phyloP scores from a whole-genome alignment of 2,888 invertebrate species.

The Agrotis segetum region DNA sequence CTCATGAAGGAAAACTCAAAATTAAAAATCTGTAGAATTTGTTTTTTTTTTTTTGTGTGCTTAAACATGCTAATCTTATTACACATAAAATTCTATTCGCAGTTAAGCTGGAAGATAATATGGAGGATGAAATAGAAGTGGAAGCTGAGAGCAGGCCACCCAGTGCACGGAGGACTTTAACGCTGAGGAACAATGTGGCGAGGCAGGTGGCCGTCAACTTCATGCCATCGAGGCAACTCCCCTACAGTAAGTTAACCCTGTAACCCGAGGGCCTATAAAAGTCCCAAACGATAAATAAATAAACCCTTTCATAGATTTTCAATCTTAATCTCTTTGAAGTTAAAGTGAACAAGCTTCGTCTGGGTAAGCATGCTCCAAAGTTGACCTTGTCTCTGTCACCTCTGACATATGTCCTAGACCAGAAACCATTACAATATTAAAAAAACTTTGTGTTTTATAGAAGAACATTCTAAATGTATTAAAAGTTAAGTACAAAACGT shows the following conservation, averaged over 20 bases:
- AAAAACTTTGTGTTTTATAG: too few relatives aligned
- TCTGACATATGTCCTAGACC: too few relatives aligned
- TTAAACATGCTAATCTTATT: too few relatives aligned
- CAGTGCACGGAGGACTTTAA: slow-evolving; percentile 75
- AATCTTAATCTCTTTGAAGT: too few relatives aligned
- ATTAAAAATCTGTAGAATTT: background rate
- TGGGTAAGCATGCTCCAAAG: too few relatives aligned
- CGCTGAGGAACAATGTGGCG: slow-evolving; percentile 79
- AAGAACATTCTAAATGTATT: too few relatives aligned
- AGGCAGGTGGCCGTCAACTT: slow-evolving; percentile 87
- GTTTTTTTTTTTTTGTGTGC: background rate
- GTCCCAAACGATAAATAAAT: too few relatives aligned
- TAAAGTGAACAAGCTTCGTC: too few relatives aligned
- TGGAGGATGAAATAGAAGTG: slow-evolving; percentile 75
- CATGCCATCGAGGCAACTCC: slow-evolving; percentile 86
- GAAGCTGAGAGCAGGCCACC: slow-evolving; percentile 69
- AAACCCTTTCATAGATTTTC: too few relatives aligned
- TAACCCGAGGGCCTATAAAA: background rate
- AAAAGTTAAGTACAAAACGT: too few relatives aligned
- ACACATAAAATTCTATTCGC: background rate
- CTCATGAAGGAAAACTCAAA: background rate
- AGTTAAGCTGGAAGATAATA: slow-evolving; percentile 18
- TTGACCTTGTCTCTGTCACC: too few relatives aligned
- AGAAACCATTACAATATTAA: too few relatives aligned
- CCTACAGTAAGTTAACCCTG: slow-evolving; percentile 77